Conservation (phyloP, 1,140 invertebrate genomes). For the Sminthurides bifidus region DNA sequence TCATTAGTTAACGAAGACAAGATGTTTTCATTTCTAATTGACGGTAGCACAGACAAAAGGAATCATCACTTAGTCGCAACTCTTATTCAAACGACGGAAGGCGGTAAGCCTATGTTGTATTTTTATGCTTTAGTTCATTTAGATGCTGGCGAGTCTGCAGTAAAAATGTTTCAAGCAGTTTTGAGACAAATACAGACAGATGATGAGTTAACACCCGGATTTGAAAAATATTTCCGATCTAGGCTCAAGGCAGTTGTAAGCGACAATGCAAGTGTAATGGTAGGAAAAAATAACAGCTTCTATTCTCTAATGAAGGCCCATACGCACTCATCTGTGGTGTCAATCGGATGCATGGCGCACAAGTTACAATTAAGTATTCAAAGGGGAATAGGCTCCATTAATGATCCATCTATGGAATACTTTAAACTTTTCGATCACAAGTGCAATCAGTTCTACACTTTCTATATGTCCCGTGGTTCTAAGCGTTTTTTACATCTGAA, state of each 20-base stretch:
- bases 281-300: not conserved
- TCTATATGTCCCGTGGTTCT: not conserved
- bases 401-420: not conserved
- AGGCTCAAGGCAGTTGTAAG: not conserved
- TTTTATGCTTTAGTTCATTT: not conserved
- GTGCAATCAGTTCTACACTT: constrained; percentile 1
- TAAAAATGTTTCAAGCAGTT: not conserved
- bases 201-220: not conserved
- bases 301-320: not conserved
- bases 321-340: not conserved
- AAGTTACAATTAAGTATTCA: not conserved
- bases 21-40: not conserved
- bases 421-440: not conserved
- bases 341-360: not conserved
- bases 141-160: not conserved
- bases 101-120: not conserved
- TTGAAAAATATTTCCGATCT: not conserved
- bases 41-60: not conserved
- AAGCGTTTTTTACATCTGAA: not conserved
- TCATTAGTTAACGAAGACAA: too few species aligned
- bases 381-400: not conserved
- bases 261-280: not conserved
- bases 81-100: not conserved
- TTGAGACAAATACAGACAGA: not conserved
- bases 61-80: not conserved